Percentiles rank a stretch among this genome's conserved stretches.
Conservation (phyloP, 1,140 invertebrate genomes). For the Yoshiicerus persimilis region DNA sequence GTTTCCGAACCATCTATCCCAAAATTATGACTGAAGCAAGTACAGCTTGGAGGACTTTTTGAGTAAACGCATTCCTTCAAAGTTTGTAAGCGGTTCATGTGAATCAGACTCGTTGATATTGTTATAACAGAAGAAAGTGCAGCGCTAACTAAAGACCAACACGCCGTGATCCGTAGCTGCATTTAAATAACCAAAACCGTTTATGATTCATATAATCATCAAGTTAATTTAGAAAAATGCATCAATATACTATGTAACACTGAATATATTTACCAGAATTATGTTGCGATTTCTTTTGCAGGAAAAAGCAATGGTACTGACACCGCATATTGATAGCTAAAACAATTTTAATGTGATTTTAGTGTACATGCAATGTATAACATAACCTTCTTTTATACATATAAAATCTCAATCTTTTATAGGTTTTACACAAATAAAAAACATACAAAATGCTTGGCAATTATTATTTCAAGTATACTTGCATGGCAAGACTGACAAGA, state of each 20-base stretch:
- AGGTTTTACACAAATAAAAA: too few relatives aligned
- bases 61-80: constrained; percentile 84
- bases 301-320: constrained; percentile 80
- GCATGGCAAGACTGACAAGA: too few relatives aligned
- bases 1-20: constrained; percentile 14
- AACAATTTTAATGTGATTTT: too few relatives aligned
- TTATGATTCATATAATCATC: not conserved
- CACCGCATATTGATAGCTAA: constrained; percentile 73
- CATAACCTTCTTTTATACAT: too few relatives aligned
- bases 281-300: constrained; percentile 79
- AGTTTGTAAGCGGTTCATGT: constrained; percentile 86
- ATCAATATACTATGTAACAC: not conserved
- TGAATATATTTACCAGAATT: constrained; percentile 62
- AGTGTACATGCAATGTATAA: too few relatives aligned
- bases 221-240: not conserved
- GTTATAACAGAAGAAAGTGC: constrained; percentile 62
- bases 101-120: constrained; percentile 87
- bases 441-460: too few relatives aligned
- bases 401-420: too few relatives aligned
- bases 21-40: constrained; percentile 60
- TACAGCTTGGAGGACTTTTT: constrained; percentile 71
- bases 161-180: constrained; percentile 47
- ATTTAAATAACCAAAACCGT: too few relatives aligned
- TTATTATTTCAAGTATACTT: too few relatives aligned
- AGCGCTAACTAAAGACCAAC: constrained; percentile 46